These are phyloP conservation scores for Volucella bombylans DNA, from an alignment of 2,888 invertebrate genomes.

Conservation along the genomic window DNA sequence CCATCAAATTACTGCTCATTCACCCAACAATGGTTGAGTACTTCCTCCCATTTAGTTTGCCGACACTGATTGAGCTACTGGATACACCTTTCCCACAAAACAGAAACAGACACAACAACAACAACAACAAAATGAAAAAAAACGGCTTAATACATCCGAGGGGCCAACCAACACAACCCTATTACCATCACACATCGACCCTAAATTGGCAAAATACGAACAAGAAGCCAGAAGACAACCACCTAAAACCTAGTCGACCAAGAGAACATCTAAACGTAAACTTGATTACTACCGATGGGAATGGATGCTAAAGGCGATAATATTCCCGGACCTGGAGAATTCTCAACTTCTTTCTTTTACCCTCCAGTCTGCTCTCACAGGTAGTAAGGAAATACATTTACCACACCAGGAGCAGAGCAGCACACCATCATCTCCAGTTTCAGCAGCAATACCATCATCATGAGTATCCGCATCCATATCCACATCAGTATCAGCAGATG, in stretches of 20 bases:
- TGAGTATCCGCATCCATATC: neutral
- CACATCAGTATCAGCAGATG: conserved; percentile 61
- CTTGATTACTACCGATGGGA: conserved; percentile 74
- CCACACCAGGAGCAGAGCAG: conserved; percentile 26
- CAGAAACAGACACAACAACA: conserved; percentile 22
- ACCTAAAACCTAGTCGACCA: conserved; percentile 30
- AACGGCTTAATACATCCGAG: conserved; percentile 31
- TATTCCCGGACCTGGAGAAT: conserved; percentile 62
- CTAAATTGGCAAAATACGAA: conserved; percentile 59
- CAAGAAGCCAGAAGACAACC: conserved; percentile 24
- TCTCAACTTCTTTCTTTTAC: neutral
- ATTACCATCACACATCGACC: conserved; percentile 62
- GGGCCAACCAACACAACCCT: conserved; percentile 59
- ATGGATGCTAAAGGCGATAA: conserved; percentile 73
- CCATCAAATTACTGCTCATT: conserved; percentile 67
- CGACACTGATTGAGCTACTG: conserved; percentile 74
- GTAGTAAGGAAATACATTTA: conserved; percentile 22
- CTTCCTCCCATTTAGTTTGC: conserved; percentile 74
- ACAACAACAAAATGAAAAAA: conserved; percentile 25
- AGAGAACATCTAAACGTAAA: conserved; percentile 70
- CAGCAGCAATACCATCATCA: conserved; percentile 35
- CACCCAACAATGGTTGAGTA: conserved; percentile 66
- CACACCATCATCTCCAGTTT: neutral
- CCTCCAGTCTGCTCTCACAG: conserved; percentile 21
- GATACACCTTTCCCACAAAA: conserved; percentile 68